Evolutionary conservation across 2,797 vertebrate genomes (phyloP), one percentile per base, ranked within the genome.

Genomic region (Mionectes olivaceus): DNA sequence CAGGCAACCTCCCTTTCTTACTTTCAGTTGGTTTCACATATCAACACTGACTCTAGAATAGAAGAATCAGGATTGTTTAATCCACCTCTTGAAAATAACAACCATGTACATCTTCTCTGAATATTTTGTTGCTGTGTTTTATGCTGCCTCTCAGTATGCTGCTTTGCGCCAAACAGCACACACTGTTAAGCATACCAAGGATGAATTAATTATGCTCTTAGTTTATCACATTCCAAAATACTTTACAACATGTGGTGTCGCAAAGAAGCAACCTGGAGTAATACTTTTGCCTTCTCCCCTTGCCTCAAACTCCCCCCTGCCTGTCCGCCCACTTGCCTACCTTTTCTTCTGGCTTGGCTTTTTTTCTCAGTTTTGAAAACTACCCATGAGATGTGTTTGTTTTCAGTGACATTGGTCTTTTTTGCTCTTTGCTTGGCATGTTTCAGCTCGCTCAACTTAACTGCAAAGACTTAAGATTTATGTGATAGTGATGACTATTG

Each of bases 241-340:
- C n/a, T 84, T 92, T 80, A 39, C 19, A 60, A 18, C 0, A 1
- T 11, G 15, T 61, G 22, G 3, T 61, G 41, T 22, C 44, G 13
- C 44, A 74, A 82, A 78, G 25, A 39, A 61, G 19, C 18, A 59
- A 22, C 41, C 24, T 28, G 18, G 33, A 92, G 39, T 35, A 79
- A 53, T 15, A 14, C 21, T 57, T 84, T 39, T 68, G 5, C 35
- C 28, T 91, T 60, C 14, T 77, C 9, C 32, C 12, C 11, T 83
- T 79, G 30, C 46, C 52, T 70, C 37, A 19, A 7, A 13, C 8
- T 35, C 10, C 64, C 5, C 4, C 5, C 13, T 50, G 14, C 73
- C 22, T 19, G 44, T 19, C 7, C 24, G 10, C 5, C 3, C 22
- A 11, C 0, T 0, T 7, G 18, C 11, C 19, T 59, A 27, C 37